Base-by-base conservation (phyloP, 2,113 vertebrate species). In the Motacilla alba region DNA sequence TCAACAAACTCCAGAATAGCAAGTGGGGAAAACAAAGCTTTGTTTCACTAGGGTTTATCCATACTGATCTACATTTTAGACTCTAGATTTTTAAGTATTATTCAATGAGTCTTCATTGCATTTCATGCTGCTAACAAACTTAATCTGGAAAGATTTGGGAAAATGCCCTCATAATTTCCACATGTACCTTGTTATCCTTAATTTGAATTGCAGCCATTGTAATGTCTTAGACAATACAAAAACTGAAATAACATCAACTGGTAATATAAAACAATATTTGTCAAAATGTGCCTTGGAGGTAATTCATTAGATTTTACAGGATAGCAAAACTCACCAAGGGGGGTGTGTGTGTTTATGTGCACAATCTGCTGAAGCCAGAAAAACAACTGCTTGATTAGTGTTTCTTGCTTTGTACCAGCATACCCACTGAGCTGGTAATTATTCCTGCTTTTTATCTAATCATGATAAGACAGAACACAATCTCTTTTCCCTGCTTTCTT, bases 371-470 rank as follows among this genome's bases (percentile, higher is more conserved):
- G 43, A 84, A 83, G 83, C 93, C 92, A 73, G 92, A 96, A 93
- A 95, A 94, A 83, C 91, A 95, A 95, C 85, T 89, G 83, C 83
- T 96, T 94, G 88, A 95, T 87, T 92, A 97, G 75, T 62, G 39
- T 89, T 94, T 96, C 88, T 96, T 96, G 70, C 76, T 97, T 82
- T 91, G 83, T 88, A 96, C 95, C 44, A 80, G 91, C 80, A 88
- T 92, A 91, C 92, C 88, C 92, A 96, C 94, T 91, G 95, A 96
- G 94, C 74, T 92, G 86, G 89, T 96, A 97, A 94, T 97, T 96
- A 96, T 96, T 96, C 95, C 93, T 96, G 80, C 82, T 95, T 96
- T 96, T 97, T 94, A 96, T 97, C 92, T 97, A 96, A 96, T 62
- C 87, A 60, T 90, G 96, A 68, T 76, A 79, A 94, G 18, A 47